A percentile compares a stretch with the other conserved stretches of the same genome.
Evolutionary conservation across 2,113 vertebrate species (phyloP).

Genomic region (Chaetodon auriga): DNA sequence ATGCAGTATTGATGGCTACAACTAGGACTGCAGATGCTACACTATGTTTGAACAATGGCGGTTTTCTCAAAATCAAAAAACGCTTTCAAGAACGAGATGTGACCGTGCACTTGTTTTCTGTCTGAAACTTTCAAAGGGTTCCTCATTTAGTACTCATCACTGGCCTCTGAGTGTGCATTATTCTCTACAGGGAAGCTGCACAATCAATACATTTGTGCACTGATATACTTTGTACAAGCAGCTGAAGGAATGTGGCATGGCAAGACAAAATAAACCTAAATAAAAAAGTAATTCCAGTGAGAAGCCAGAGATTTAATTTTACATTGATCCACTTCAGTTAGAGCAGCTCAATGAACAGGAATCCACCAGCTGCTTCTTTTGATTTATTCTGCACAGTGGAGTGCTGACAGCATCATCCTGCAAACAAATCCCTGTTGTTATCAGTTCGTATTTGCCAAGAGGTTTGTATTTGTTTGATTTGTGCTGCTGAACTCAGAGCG

Average conservation of each 20-base stretch:
- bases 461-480: neutral
- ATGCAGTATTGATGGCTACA: slow-evolving; percentile 27
- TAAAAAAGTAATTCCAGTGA: slow-evolving; percentile 6
- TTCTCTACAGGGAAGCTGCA: neutral
- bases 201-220: neutral
- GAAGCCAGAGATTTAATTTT: slow-evolving; percentile 12
- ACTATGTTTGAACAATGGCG: slow-evolving; percentile 2
- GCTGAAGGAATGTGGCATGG: neutral
- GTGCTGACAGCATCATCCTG: neutral
- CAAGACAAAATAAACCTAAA: neutral
- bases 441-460: neutral
- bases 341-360: slow-evolving; percentile 17
- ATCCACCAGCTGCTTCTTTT: slow-evolving; percentile 18
- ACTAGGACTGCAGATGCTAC: slow-evolving; percentile 2
- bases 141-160: neutral
- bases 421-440: slow-evolving; percentile 7
- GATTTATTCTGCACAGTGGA: slow-evolving; percentile 15
- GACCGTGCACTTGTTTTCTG: neutral
- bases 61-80: slow-evolving; percentile 4
- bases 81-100: neutral
- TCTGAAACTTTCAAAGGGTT: slow-evolving; percentile 12
- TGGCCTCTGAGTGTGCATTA: neutral
- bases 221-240: neutral
- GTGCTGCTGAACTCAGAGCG: neutral
- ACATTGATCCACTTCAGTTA: slow-evolving; percentile 21